These are phyloP conservation scores for Eptatretus atami DNA, from an alignment of 2,797 vertebrate species.

Conservation along the genomic window DNA sequence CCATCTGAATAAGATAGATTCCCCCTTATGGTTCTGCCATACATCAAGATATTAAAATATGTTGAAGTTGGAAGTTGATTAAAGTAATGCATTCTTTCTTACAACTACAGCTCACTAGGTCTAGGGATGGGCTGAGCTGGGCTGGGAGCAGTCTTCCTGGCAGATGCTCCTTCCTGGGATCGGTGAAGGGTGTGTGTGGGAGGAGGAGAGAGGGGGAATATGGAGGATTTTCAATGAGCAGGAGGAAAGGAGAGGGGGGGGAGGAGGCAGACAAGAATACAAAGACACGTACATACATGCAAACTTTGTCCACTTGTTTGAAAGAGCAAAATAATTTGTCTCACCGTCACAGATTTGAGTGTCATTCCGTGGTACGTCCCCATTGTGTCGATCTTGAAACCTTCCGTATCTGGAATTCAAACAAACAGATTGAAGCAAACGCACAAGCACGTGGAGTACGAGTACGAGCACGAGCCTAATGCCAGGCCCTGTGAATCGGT, in stretches of 20 bases:
- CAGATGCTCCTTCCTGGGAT: constrained; percentile 72
- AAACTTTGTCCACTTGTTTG: too few species aligned
- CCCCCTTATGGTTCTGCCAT: too few species aligned
- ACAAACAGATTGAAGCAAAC: constrained; percentile 6
- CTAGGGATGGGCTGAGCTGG: constrained; percentile 66
- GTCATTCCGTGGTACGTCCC: constrained; percentile 98
- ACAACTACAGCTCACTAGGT: constrained; percentile 36
- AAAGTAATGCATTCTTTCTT: too few species aligned
- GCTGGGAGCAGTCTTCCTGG: constrained; percentile 68
- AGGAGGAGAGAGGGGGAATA: too few species aligned
- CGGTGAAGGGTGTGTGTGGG: too few species aligned
- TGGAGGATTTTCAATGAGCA: too few species aligned
- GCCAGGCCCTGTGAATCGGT: neutral
- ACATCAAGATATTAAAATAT: too few species aligned
- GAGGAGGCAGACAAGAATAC: too few species aligned
- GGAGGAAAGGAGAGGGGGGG: too few species aligned
- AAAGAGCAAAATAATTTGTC: constrained; percentile 11
- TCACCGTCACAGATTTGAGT: constrained; percentile 91
- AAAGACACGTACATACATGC: too few species aligned
- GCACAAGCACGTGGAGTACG: neutral
- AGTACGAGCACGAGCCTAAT: neutral
- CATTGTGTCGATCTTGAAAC: constrained; percentile 98
- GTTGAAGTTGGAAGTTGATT: too few species aligned
- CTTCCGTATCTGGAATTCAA: constrained; percentile 53
- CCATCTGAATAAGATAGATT: too few species aligned